phyloP scores from a whole-genome alignment of 2,888 invertebrate species.

The Kuschelorhynchus macadamiae region DNA sequence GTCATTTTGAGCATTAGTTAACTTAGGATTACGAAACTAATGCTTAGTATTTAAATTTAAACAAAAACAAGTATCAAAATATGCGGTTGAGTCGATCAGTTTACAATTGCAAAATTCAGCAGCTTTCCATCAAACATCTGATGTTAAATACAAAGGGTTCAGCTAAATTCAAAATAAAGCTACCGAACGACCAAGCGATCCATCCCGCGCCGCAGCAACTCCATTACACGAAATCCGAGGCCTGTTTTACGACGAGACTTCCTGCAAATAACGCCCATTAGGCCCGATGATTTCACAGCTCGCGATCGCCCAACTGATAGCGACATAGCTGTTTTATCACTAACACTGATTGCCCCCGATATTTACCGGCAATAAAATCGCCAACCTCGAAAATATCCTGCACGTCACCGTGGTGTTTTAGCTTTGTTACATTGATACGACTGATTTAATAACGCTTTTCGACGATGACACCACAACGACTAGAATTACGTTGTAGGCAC shows the following conservation, averaged over 20 bases:
- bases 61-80: too few species aligned
- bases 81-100: too few species aligned
- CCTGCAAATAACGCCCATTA: slow-evolving; percentile 61
- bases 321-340: slow-evolving; percentile 67
- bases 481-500: too few species aligned
- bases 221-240: slow-evolving; percentile 14
- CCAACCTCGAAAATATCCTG: slow-evolving; percentile 64
- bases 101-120: too few species aligned
- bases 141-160: too few species aligned
- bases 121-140: too few species aligned
- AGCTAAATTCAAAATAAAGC: too few species aligned
- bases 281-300: slow-evolving; percentile 66
- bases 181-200: too few species aligned
- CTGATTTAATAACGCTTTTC: neutral
- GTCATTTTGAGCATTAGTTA: too few species aligned
- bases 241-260: slow-evolving; percentile 60
- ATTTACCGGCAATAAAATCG: slow-evolving; percentile 64
- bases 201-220: neutral
- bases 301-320: slow-evolving; percentile 65
- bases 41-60: too few species aligned
- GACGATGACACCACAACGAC: too few species aligned
- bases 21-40: too few species aligned
- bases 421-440: neutral
- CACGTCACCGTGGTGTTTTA: slow-evolving; percentile 55
- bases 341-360: slow-evolving; percentile 65